Base-by-base conservation (phyloP, 2,888 invertebrate genomes). In the Leistus spinibarbis region DNA sequence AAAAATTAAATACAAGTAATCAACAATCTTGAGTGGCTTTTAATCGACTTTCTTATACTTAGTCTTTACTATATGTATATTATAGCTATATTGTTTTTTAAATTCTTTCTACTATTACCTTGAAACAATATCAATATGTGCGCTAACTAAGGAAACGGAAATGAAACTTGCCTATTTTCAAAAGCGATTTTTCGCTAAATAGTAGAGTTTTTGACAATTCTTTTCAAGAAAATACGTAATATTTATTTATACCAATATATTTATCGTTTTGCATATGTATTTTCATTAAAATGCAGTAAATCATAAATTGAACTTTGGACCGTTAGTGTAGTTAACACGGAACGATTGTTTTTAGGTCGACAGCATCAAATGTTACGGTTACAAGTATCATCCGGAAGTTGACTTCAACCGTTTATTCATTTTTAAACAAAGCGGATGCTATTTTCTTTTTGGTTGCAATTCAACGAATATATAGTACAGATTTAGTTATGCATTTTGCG, bases 391-490 rank as follows among this genome's bases (percentile, higher is more conserved):
- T 60, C 60, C 60, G 60, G 60, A 60, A 16, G 60, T 40, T 40
- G 40, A 40, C 40, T 40, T 40, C 40, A 40, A 40, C 7, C 40
- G 13, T 60, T 60, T 22, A 10, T 19, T 13, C 60, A 60, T 60
- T 60, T 60, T 60, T 60, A 2, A 10, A 16, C 60, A 60, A 22
- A 60, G 20, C 19, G 60, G 60, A 60, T 20, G 22, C 22, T 19
- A 22, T 60, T 60, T 60, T 4, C 22, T 16, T 16, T 20, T 20
- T 19, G 40, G 66, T 27, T 53, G 66, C 66, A 73, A 73, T 67
- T 73, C 67, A 73, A 22, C 67, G 67, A 67, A 40, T 60, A 73
- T 67, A 56, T 73, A 73, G 73, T 54, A 23, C 67, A 67, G 62
- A 53, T 67, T 65, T 67, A 27, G 22, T 53, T 40, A 67, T 60